These are phyloP conservation scores for Cotesia congregata DNA, from an alignment of 2,888 invertebrate species.

Conservation along the genomic window DNA sequence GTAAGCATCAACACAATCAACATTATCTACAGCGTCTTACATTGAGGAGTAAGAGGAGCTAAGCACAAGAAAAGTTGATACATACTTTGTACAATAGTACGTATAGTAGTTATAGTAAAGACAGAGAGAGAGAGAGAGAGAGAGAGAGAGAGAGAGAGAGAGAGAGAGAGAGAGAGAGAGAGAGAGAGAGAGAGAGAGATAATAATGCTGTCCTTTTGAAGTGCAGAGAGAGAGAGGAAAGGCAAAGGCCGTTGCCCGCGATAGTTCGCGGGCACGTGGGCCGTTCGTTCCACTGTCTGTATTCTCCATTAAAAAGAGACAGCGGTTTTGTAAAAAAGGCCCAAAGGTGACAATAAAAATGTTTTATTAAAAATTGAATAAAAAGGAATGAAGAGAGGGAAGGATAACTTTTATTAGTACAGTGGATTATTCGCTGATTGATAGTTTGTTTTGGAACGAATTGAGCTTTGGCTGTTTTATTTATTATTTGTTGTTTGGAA, in stretches of 20 bases:
- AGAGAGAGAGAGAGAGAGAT: constrained; percentile 34
- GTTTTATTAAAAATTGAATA: not conserved
- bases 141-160: constrained; percentile 34
- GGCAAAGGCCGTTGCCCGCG: constrained; percentile 44
- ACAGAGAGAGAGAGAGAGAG: constrained; percentile 30
- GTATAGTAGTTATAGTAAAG: not conserved
- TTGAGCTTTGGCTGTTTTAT: too few relatives aligned
- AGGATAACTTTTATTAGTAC: not conserved
- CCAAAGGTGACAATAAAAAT: constrained; percentile 8
- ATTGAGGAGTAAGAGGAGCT: too few relatives aligned
- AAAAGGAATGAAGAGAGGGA: not conserved
- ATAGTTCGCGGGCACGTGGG: constrained; percentile 41
- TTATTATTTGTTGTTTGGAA: not conserved
- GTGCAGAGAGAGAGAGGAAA: constrained; percentile 36
- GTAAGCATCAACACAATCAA: too few relatives aligned
- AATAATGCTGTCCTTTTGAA: too few relatives aligned
- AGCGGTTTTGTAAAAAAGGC: constrained; percentile 24
- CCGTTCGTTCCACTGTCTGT: constrained; percentile 17
- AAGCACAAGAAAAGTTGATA: too few relatives aligned
- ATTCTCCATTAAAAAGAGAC: constrained; percentile 36
- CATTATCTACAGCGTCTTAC: too few relatives aligned
- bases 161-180: constrained; percentile 36
- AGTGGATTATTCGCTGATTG: not conserved
- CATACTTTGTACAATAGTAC: too few relatives aligned
- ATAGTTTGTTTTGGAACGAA: not conserved